phyloP scores from a whole-genome alignment of 2,113 vertebrate species.

The Rhizomys pruinosus region DNA sequence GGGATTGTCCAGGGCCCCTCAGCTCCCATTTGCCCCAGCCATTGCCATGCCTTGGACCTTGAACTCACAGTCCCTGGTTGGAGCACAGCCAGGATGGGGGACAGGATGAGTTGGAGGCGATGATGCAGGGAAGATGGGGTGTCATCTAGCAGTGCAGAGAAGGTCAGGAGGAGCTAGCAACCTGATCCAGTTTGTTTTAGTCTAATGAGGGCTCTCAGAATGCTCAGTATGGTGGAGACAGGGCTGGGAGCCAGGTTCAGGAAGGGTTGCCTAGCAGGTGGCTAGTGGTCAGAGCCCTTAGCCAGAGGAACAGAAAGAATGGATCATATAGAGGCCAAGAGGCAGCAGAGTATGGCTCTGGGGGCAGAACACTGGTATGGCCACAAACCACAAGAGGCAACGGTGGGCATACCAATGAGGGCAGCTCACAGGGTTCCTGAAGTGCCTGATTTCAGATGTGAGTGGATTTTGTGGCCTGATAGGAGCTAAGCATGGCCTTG shows the following conservation, averaged over 20 bases:
- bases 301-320: not conserved
- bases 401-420: accelerated
- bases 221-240: not conserved
- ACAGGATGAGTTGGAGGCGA: no score
- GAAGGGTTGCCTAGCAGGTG: not conserved
- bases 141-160: not conserved
- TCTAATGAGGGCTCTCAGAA: not conserved
- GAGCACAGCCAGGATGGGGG: no score
- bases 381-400: not conserved
- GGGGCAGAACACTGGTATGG: no score
- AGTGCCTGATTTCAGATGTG: no score
- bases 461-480: no score
- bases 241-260: accelerated
- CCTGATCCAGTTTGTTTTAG: not conserved
- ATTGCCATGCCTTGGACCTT: not conserved
- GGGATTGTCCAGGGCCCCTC: not conserved
- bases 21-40: no score
- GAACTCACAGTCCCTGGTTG: no score
- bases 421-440: accelerated
- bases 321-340: accelerated
- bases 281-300: accelerated
- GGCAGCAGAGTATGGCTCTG: accelerated
- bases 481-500: no score
- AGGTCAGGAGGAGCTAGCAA: not conserved
- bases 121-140: not conserved